Percentiles rank a stretch among this genome's conserved stretches.
These are phyloP conservation scores for Dorcus hopei DNA, from an alignment of 2,888 invertebrate genomes.

Conservation along the genomic window DNA sequence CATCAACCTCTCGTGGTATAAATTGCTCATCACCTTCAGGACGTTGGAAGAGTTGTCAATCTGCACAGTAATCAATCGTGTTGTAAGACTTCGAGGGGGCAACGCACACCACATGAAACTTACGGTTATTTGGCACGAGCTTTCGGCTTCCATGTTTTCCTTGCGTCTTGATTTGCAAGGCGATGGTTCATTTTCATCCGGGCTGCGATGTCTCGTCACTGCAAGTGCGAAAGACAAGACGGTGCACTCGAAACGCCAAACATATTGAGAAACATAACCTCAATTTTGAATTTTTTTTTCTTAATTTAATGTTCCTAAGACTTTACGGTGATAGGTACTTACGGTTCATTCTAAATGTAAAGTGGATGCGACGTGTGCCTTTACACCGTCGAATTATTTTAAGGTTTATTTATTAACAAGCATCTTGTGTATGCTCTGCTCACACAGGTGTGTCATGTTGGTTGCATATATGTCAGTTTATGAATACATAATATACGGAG, in stretches of 20 bases:
- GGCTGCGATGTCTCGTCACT: not conserved
- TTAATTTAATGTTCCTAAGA: no score
- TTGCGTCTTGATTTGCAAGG: slow-evolving; percentile 17
- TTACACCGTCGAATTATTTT: no score
- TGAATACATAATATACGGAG: no score
- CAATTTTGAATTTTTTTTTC: not conserved
- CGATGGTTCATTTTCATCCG: slow-evolving; percentile 13
- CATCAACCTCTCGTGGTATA: slow-evolving; percentile 84
- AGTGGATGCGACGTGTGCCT: no score
- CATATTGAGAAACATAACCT: not conserved
- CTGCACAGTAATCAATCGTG: slow-evolving; percentile 47
- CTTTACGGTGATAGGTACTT: no score
- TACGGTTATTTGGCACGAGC: slow-evolving; percentile 27
- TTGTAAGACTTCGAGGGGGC: not conserved
- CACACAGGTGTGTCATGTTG: no score
- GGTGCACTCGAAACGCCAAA: slow-evolving; percentile 4
- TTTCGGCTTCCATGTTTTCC: slow-evolving; percentile 20
- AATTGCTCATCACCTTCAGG: slow-evolving; percentile 73
- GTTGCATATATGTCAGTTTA: no score
- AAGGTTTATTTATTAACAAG: no score
- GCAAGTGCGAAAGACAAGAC: not conserved
- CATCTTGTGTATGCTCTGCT: no score
- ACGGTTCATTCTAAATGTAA: no score
- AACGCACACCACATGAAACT: slow-evolving; percentile 1
- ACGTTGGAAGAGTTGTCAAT: slow-evolving; percentile 84